These are phyloP conservation scores for Lottia gigantea DNA, from an alignment of 2,888 invertebrate genomes.

Conservation along the genomic window DNA sequence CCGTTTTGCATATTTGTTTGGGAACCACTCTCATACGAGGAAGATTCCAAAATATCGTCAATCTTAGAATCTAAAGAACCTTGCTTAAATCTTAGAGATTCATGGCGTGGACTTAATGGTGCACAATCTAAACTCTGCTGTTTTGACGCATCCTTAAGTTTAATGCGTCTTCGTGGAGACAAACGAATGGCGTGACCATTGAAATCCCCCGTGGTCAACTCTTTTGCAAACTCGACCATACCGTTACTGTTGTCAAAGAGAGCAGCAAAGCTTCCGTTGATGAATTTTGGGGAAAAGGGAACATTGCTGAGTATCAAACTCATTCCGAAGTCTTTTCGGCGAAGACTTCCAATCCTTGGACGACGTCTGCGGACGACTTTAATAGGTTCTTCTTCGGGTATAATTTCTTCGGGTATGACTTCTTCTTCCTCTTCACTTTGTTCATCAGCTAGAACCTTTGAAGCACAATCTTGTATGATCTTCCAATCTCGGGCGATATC, in stretches of 20 bases:
- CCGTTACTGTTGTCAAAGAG: constrained; percentile 59
- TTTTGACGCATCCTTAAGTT: constrained; percentile 54
- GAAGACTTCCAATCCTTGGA: constrained; percentile 29
- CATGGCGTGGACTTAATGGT: constrained; percentile 30
- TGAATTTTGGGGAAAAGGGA: constrained; percentile 96
- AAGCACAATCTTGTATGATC: constrained; percentile 67
- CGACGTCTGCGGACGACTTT: constrained; percentile 7
- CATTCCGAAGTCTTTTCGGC: constrained; percentile 80
- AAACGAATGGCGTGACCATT: constrained; percentile 57
- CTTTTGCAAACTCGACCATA: constrained; percentile 56
- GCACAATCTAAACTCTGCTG: constrained; percentile 63
- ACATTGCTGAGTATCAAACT: constrained; percentile 92
- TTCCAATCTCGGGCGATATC: constrained; percentile 83
- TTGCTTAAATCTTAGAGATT: constrained; percentile 49
- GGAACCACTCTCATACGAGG: constrained; percentile 33
- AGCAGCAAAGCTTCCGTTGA: constrained; percentile 68
- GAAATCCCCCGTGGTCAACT: constrained; percentile 54
- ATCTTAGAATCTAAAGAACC: constrained; percentile 66
- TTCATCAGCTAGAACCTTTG: constrained; percentile 54
- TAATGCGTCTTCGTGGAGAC: constrained; percentile 60
- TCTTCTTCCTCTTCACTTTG: constrained; percentile 27
- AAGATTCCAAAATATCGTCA: constrained; percentile 63
- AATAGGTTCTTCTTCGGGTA: neutral
- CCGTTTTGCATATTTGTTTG: constrained; percentile 12
- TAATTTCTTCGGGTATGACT: neutral